phyloP scores from a whole-genome alignment of 2,797 vertebrate genomes.

The Tragopan temminckii region DNA sequence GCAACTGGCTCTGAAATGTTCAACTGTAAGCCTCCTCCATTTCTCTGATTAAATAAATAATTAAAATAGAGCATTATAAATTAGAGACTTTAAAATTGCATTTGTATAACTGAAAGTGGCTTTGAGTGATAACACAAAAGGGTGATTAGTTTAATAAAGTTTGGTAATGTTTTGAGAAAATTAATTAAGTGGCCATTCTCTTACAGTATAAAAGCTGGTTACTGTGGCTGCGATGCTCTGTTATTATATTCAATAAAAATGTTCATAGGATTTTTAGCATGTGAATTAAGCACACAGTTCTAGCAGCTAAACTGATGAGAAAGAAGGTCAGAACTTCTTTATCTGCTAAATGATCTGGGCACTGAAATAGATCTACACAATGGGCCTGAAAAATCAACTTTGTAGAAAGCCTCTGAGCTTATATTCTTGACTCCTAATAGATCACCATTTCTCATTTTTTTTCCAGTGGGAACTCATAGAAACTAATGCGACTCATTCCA shows the following conservation, averaged over 20 bases:
- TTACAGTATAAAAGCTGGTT: neutral
- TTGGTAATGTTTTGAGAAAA: conserved; percentile 31
- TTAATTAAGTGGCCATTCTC: neutral
- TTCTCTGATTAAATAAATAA: neutral
- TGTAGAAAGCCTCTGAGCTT: neutral
- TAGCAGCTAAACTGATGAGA: neutral
- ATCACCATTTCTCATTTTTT: neutral
- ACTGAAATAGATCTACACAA: neutral
- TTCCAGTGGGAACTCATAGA: neutral
- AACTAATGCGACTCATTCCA: neutral
- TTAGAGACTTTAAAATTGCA: neutral
- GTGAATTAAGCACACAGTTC: neutral
- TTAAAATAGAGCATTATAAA: neutral
- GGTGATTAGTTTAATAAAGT: conserved; percentile 29
- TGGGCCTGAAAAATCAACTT: conserved; percentile 14
- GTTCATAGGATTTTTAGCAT: conserved; percentile 10
- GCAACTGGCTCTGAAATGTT: neutral
- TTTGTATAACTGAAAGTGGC: neutral
- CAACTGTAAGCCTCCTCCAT: neutral
- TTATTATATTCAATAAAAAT: conserved; percentile 3
- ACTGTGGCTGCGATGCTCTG: neutral
- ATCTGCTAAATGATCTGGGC: neutral
- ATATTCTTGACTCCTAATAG: neutral
- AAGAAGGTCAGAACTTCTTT: conserved; percentile 10
- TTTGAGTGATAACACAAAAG: conserved; percentile 23